Base-by-base conservation (phyloP, 1,140 invertebrate species). In the Papilio glaucus region DNA sequence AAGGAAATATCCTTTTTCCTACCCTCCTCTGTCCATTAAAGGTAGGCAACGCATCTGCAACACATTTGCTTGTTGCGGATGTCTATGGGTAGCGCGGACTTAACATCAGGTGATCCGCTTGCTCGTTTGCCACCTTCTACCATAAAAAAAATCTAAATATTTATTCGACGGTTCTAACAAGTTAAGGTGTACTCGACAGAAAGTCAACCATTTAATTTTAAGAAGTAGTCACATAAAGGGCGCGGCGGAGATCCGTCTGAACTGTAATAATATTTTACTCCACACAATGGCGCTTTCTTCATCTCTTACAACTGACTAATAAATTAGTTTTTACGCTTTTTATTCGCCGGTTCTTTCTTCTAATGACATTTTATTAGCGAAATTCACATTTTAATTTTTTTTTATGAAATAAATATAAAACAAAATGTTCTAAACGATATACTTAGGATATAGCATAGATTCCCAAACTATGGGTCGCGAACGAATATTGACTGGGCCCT, bases 291-390 rank as follows among this genome's bases (percentile, higher is more conserved):
- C 21, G 49, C 49, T 24, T 53, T 53, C 49, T 21, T 53, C 49
- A 6, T 24, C 21, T 1, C 18, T 24, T 45, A 18, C 42, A 53
- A 53, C 49, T 12, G 18, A 21, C 45, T 53, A 53, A 53, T 53
- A 53, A 53, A 53, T 53, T 24, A 53, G 21, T 24, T 53, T 49
- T 53, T 53, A 53, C 21, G 21, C 49, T 53, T 53, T 53, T 53
- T 9, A 24, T 21, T 24, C 49, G 21, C 49, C 24, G 7, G 7
- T 18, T 24, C 49, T 53, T 33, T 53, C 9, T 24, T 53, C 2
- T 24, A 53, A 53, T 53, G 49, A 21, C 45, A 24, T 53, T 53
- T 53, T 24, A 33, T 33, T 3, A 33, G 21, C 1, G 49, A 45
- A 33, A 12, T 53, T 21, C 6, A 33, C 29, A 33, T 33, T 2